phyloP scores from a whole-genome alignment of 1,140 invertebrate genomes.

The Araneus ventricosus region DNA sequence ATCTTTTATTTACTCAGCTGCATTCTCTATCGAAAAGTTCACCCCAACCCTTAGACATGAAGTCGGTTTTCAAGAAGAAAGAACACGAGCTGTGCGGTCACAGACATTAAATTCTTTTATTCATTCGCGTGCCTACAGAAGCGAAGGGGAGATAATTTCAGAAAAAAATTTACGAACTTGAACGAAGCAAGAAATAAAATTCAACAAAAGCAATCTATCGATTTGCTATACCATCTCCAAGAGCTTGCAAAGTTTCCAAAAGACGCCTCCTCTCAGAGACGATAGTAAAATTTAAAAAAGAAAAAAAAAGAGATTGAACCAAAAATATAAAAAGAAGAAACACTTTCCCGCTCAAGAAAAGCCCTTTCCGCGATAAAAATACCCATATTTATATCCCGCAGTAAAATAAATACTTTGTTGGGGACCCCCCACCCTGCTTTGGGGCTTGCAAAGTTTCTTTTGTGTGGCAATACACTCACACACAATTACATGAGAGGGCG shows the following conservation, averaged over 20 bases:
- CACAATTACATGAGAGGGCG: not conserved
- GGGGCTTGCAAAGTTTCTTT: not conserved
- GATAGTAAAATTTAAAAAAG: not conserved
- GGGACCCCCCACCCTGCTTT: not conserved
- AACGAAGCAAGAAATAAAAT: no score
- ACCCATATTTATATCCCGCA: conserved; percentile 11
- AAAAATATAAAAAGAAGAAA: not conserved
- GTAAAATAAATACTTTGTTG: conserved; percentile 12
- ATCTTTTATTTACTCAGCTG: not conserved
- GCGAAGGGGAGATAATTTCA: not conserved
- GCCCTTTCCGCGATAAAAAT: not conserved
- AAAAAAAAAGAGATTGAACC: not conserved
- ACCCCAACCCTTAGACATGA: not conserved
- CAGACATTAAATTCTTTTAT: not conserved
- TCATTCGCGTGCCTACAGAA: not conserved
- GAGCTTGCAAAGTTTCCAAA: no score
- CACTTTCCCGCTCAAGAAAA: not conserved
- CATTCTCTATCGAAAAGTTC: not conserved
- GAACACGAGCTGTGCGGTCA: not conserved
- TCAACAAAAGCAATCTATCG: no score
- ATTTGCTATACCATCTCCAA: no score
- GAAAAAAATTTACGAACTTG: not conserved
- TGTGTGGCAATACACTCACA: not conserved
- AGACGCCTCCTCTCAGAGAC: no score
- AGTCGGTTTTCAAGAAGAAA: not conserved